Conservation (phyloP, 2,888 invertebrate species). For the Nomada lathburiana region DNA sequence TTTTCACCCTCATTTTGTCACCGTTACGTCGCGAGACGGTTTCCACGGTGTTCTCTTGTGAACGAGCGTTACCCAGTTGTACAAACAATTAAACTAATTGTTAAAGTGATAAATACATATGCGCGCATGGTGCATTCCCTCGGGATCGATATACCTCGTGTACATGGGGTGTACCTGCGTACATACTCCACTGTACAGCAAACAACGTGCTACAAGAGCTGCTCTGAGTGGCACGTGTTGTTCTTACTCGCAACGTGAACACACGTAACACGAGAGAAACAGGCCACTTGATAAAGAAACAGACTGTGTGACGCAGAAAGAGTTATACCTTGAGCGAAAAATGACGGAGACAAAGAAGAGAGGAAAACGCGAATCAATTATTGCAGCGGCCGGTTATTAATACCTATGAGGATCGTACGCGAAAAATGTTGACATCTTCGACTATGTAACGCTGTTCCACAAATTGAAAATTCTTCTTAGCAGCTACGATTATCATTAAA, state of each 20-base stretch:
- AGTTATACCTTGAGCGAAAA: neutral
- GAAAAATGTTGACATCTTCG: too few species aligned
- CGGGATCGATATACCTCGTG: constrained; percentile 64
- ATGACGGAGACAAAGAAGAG: neutral
- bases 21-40: constrained; percentile 26
- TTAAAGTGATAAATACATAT: constrained; percentile 71
- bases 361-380: too few species aligned
- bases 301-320: neutral
- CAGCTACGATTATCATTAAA: too few species aligned
- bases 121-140: constrained; percentile 50
- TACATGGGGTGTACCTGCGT: constrained; percentile 50
- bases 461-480: too few species aligned
- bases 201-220: constrained; percentile 66
- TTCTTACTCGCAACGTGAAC: constrained; percentile 66
- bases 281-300: neutral
- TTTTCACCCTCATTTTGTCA: constrained; percentile 51
- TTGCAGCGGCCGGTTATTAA: too few species aligned
- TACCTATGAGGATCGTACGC: too few species aligned
- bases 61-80: constrained; percentile 63
- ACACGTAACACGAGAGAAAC: constrained; percentile 18
- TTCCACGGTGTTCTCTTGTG: constrained; percentile 24
- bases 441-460: too few species aligned
- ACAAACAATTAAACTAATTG: constrained; percentile 77
- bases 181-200: constrained; percentile 61
- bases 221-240: constrained; percentile 68